Percentiles rank a stretch among this genome's conserved stretches.
phyloP scores from a whole-genome alignment of 2,888 invertebrate genomes.

The Eristalis arbustorum region DNA sequence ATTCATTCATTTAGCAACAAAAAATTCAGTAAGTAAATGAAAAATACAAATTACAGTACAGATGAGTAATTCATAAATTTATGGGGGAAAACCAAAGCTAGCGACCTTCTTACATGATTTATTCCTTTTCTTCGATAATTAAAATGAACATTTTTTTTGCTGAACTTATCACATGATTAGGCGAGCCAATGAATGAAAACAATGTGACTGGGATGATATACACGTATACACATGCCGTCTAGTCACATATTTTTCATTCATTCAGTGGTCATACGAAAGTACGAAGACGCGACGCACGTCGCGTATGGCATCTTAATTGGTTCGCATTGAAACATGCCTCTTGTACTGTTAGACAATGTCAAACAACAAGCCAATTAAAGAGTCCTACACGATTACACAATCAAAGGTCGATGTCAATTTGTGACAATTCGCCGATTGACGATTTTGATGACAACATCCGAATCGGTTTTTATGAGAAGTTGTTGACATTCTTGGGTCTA shows the following conservation, averaged over 20 bases:
- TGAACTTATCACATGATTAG: slow-evolving; percentile 11
- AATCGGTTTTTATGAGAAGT: background rate
- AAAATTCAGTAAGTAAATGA: too few relatives aligned
- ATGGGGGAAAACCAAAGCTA: too few relatives aligned
- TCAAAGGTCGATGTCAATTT: background rate
- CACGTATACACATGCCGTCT: background rate
- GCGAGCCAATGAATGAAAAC: background rate
- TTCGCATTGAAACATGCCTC: slow-evolving; percentile 28
- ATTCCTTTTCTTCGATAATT: background rate
- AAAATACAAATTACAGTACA: too few relatives aligned
- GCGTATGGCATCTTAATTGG: slow-evolving; percentile 42
- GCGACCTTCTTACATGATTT: background rate
- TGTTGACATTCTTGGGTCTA: background rate
- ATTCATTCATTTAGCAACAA: too few relatives aligned
- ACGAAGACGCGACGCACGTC: background rate
- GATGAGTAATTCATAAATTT: too few relatives aligned
- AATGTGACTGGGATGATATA: background rate
- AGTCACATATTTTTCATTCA: too few relatives aligned
- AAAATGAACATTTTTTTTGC: background rate
- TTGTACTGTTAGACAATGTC: slow-evolving; percentile 5
- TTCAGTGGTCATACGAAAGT: background rate
- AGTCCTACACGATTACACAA: background rate
- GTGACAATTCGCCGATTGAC: background rate
- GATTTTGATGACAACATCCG: background rate
- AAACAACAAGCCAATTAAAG: slow-evolving; percentile 22